phyloP scores from a whole-genome alignment of 2,113 vertebrate genomes.

The Ailurus styani region DNA sequence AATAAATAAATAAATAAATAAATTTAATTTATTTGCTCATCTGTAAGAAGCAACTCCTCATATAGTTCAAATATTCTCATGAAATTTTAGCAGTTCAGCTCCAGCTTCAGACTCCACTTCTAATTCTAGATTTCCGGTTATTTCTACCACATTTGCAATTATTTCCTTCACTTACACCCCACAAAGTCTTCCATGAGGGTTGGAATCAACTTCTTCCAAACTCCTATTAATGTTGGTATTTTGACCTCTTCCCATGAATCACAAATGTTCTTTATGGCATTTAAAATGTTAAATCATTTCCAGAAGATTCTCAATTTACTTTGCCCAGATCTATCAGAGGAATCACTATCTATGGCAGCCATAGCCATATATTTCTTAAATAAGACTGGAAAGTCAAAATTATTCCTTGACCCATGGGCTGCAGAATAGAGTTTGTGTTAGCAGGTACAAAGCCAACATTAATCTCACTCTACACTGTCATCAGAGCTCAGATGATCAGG shows the following conservation, averaged over 20 bases:
- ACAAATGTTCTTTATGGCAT: neutral
- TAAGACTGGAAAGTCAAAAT: neutral
- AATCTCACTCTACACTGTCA: neutral
- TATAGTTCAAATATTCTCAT: neutral
- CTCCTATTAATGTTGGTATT: neutral
- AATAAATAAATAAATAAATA: too few species aligned
- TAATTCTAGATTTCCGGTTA: neutral
- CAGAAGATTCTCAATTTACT: neutral
- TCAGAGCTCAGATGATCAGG: neutral
- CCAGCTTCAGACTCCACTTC: neutral
- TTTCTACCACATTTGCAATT: neutral
- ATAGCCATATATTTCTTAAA: neutral
- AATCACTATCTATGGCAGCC: neutral
- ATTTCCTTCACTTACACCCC: neutral
- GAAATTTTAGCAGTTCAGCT: neutral
- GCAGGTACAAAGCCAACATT: neutral
- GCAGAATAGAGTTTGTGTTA: neutral
- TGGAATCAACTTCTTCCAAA: neutral
- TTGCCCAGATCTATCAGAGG: neutral
- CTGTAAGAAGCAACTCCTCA: neutral
- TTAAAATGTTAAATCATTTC: neutral
- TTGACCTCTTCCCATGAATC: neutral
- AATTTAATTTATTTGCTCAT: neutral
- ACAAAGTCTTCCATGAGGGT: neutral
- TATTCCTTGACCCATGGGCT: neutral